Base-by-base conservation (phyloP, 2,888 invertebrate genomes). In the Sympetrum striolatum region DNA sequence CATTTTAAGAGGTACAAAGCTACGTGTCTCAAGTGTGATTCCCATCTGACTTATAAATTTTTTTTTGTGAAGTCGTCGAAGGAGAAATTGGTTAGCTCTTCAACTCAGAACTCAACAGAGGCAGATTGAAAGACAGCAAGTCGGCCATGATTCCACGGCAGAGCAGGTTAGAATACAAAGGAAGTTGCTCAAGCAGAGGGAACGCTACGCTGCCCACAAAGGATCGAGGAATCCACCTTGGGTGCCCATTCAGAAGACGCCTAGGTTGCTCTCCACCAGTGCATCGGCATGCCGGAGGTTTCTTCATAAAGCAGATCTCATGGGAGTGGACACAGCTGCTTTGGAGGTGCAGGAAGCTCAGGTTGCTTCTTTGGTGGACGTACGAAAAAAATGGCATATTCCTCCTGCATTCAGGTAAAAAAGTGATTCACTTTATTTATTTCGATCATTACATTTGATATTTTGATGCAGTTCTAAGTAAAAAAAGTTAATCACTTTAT, bases 201-300 rank as follows among this genome's bases (percentile, higher is more conserved):
- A 96, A 91, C 98, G 98, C 93, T 98, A 98, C 94, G 94, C 96
- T 90, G 95, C 95, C 90, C 96, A 96, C 92, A 98, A 97, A 93
- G 95, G 96, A 90, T 94, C 96, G 48, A 96, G 97, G 92, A 96
- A 96, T 91, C 96, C 96, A 37, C 97, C 98, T 0, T 98, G 98
- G 98, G 98, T 98, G 80, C 98, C 98, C 0, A 98, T 98, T 0
- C 98, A 98, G 93, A 99, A 98, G 94, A 98, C 98, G 97, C 98
- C 98, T 0, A 95, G 99, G 10, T 95, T 98, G 92, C 94, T 99
- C 90, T 98, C 97, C 64, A 98, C 98, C 15, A 98, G 98, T 92
- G 98, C 99, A 0, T 97, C 98, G 0, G 98, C 98, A 0, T 97
- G 98, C 94, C 95, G 96, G 22, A 96, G 96, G 92, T 95, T 99